Evolutionary conservation across 2,797 vertebrate species (phyloP).

Genomic region (Ispidina picta): DNA sequence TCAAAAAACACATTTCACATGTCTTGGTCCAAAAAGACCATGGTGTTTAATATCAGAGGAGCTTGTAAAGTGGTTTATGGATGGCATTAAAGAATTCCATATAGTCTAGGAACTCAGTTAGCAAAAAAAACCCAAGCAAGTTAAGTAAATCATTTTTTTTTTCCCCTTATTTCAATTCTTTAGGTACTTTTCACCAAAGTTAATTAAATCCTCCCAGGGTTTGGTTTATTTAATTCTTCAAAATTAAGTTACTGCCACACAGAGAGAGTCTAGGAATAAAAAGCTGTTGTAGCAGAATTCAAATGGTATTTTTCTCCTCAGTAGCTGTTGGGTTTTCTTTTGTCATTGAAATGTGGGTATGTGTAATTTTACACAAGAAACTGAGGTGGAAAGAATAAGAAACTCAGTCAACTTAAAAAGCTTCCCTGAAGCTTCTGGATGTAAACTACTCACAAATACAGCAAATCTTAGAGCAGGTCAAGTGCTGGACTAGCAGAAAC

Average conservation of each 20-base stretch:
- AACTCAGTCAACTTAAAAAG: background rate
- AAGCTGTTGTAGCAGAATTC: background rate
- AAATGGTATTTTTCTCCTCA: background rate
- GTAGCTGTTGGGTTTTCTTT: background rate
- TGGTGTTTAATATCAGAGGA: background rate
- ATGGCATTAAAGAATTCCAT: background rate
- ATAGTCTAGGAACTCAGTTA: background rate
- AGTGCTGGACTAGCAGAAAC: background rate
- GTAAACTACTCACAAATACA: background rate
- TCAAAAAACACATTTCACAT: background rate
- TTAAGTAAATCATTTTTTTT: background rate
- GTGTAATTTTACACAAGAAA: background rate
- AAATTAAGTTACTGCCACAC: background rate
- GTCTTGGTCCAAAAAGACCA: background rate
- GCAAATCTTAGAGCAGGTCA: background rate
- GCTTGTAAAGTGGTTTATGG: background rate
- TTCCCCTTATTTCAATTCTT: background rate
- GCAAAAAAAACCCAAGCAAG: background rate
- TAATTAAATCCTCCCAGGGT: background rate
- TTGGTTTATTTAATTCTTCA: background rate
- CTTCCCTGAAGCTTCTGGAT: background rate
- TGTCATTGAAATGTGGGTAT: background rate
- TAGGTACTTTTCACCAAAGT: no score
- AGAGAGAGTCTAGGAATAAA: background rate
- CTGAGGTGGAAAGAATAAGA: background rate